phyloP scores from a whole-genome alignment of 2,888 invertebrate species.

The Mycalesis mineus region DNA sequence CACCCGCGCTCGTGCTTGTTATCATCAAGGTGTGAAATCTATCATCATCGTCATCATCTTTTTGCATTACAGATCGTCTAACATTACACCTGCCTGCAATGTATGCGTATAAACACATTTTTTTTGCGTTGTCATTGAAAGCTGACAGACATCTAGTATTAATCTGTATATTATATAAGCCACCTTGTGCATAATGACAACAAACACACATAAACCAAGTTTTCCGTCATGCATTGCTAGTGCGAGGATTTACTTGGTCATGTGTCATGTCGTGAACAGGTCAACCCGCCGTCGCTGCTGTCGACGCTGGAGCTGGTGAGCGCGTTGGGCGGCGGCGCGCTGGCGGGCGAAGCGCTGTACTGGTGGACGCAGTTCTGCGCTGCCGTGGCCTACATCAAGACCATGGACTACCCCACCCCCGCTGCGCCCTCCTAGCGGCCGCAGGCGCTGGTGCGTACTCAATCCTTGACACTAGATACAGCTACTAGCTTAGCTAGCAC shows the following conservation, averaged over 20 bases:
- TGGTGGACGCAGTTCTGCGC: conserved; percentile 99
- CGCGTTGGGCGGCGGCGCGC: conserved; percentile 90
- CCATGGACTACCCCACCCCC: conserved; percentile 90
- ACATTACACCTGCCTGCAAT: too few species aligned
- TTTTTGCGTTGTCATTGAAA: too few species aligned
- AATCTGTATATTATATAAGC: too few species aligned
- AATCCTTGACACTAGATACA: too few species aligned
- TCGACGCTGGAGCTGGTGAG: conserved; percentile 98
- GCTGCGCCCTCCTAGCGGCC: conserved; percentile 48
- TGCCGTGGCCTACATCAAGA: conserved; percentile 98
- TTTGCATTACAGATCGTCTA: too few species aligned
- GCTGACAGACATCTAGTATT: too few species aligned
- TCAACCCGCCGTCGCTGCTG: conserved; percentile 94
- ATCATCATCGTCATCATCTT: background rate
- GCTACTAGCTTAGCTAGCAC: too few species aligned
- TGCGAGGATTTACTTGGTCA: too few species aligned
- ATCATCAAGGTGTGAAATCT: conserved; percentile 92
- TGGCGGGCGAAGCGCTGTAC: conserved; percentile 95
- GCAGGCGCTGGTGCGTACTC: conserved; percentile 38
- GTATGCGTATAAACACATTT: too few species aligned
- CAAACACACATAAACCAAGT: too few species aligned
- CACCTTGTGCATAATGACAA: too few species aligned
- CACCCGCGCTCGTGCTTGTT: conserved; percentile 97
- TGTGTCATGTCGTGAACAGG: conserved; percentile 74
- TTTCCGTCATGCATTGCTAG: too few species aligned